A percentile compares a stretch with the other conserved stretches of the same genome.
Conservation (phyloP, 2,888 invertebrate genomes). For the Acronicta alni region DNA sequence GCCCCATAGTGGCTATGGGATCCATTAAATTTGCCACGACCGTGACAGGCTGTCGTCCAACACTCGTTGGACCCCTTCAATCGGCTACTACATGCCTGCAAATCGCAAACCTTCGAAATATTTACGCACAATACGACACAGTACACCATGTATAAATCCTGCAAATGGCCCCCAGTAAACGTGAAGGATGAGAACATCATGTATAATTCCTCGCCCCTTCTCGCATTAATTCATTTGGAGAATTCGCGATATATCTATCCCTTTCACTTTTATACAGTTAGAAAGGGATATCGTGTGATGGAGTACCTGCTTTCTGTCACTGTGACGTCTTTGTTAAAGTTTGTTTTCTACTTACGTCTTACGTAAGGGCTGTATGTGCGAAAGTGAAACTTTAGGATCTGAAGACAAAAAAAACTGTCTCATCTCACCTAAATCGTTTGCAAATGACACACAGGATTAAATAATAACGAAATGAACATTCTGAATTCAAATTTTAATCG, state of each 20-base stretch:
- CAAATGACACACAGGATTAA: no score
- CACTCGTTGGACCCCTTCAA: no score
- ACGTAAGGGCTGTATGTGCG: neutral
- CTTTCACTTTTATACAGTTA: constrained; percentile 15
- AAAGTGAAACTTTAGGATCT: neutral
- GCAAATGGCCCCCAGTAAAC: constrained; percentile 52
- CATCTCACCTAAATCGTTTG: no score
- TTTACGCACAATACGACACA: constrained; percentile 26
- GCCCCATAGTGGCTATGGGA: no score
- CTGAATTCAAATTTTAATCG: no score
- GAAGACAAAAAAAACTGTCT: no score
- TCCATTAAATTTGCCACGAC: no score
- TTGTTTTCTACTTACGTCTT: constrained; percentile 24
- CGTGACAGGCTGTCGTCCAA: no score
- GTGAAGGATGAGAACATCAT: constrained; percentile 59
- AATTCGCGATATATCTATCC: constrained; percentile 20
- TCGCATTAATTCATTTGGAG: constrained; percentile 49
- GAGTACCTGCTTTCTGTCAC: constrained; percentile 23
- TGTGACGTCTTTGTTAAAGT: constrained; percentile 31
- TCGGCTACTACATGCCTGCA: no score
- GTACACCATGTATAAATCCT: constrained; percentile 45
- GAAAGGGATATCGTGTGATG: constrained; percentile 19
- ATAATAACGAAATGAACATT: no score
- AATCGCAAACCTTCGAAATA: constrained; percentile 13
- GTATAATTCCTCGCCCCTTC: constrained; percentile 50